phyloP scores from a whole-genome alignment of 2,888 invertebrate species.

The Tipula confusa region DNA sequence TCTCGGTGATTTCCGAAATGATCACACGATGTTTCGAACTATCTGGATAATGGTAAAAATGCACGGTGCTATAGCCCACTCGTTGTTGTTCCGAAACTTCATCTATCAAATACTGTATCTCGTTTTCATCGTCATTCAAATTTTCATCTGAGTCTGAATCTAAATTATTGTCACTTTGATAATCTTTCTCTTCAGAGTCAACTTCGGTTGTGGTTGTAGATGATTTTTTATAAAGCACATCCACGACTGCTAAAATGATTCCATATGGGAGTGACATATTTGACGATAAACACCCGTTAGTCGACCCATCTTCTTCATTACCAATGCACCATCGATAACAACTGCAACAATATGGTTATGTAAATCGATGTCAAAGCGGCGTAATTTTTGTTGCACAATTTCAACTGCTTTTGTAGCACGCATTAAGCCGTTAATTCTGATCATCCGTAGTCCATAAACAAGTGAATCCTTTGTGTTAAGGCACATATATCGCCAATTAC shows the following conservation, averaged over 20 bases:
- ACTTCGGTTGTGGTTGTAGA: constrained; percentile 32
- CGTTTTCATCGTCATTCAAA: background rate
- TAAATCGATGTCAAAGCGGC: constrained; percentile 28
- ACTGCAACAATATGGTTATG: constrained; percentile 36
- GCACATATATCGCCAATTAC: background rate
- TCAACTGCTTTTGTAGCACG: background rate
- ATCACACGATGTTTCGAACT: background rate
- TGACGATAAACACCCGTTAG: constrained; percentile 35
- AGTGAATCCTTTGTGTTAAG: background rate
- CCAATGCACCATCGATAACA: constrained; percentile 35
- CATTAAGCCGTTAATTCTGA: too few species aligned
- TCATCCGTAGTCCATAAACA: background rate
- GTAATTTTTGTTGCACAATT: constrained; percentile 33
- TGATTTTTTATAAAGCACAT: constrained; percentile 34
- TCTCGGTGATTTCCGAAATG: background rate
- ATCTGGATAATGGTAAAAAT: background rate
- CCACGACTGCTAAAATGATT: constrained; percentile 35
- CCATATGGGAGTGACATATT: constrained; percentile 37
- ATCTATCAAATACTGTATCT: background rate
- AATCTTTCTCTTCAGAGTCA: background rate
- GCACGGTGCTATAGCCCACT: background rate
- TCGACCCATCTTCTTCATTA: constrained; percentile 35
- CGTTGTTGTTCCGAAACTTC: background rate
- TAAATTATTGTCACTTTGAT: background rate
- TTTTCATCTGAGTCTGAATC: background rate